Evolutionary conservation across 2,113 vertebrate species (phyloP), one percentile per base, ranked within the genome.

Genomic region (Tor tambroides): DNA sequence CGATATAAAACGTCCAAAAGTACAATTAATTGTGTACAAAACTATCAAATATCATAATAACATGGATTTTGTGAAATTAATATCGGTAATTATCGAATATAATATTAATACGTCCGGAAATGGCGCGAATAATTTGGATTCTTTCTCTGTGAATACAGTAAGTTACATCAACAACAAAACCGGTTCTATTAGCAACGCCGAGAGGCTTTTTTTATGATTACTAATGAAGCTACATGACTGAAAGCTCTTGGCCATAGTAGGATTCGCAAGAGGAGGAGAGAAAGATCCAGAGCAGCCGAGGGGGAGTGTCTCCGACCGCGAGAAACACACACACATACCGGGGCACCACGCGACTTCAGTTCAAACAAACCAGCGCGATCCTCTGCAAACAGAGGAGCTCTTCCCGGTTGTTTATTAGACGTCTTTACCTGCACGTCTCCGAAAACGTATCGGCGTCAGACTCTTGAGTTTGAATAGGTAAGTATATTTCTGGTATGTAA

Each of bases 321-420:
- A 63, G 78, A 84, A 30, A 49, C 12, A 46, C 83, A 69, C 67
- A 41, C 32, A 35, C 85, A 80, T 49, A 80, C 83, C 84, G 77
- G 90, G 88, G 87, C 88, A 88, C 90, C 92, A 91, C 92, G 92
- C 88, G 92, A 89, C 88, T 74, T 86, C 63, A 80, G 89, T 93
- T 93, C 92, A 94, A 93, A 92, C 92, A 90, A 92, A 91, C 91
- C 91, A 92, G 93, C 93, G 94, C 91, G 90, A 88, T 87, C 71
- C 41, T 65, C 56, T 61, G 61, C 79, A n/a, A 26, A 76, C n/a
- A 26, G 69, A 26, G 69, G 41, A 83, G 5, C 67, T 80, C 85
- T 41, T 23, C 2, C 49, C 21, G 77, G 15, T 41, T 61, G 9
- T 74, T 32, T n/a, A 3, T 17, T 21, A 51, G 17, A 6, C 10